Base-by-base conservation (phyloP, 2,113 vertebrate species). In the Chiloscyllium plagiosum region DNA sequence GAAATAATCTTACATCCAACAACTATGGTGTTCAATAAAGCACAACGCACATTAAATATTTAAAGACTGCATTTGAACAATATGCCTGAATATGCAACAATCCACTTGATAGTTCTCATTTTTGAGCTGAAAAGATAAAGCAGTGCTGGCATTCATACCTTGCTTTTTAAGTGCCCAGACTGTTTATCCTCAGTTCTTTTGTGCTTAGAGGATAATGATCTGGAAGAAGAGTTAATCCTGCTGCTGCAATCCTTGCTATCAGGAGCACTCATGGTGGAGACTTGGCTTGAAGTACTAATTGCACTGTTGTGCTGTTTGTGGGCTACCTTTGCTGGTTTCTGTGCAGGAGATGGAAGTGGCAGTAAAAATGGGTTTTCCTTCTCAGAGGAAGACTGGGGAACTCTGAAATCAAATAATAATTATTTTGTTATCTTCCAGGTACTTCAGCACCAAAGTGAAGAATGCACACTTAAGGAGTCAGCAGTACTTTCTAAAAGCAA, bases 111-210 rank as follows among this genome's bases (percentile, higher is more conserved):
- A 56, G n/a, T 93, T 70, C 42, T 50, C 29, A 72, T 33, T 26
- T 13, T 26, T 50, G 24, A 29, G 42, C 4, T 50, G 42, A 37
- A 86, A 42, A 87, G 29, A 87, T 66, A 17, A 69, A 95, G 68
- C 94, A 52, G 69, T 72, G 37, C 3, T 93, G 61, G 6, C 87
- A 68, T 52, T 96, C 97, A 85, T 97, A 98, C 98, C 97, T 96
- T 98, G 19, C 87, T 97, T 52, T 97, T 96, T 0, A 96, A 94
- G 66, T 95, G 96, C 47, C 98, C 97, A 0, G 68, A 19, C 22
- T 94, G 96, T 96, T 97, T 98, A 94, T 95, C 97, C 42, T 97
- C 97, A 95, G 96, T 96, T 96, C 97, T 98, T 97, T 97, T 98
- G 97, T 97, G 97, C 97, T 98, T 99, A 96, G 96, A 70, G n/a